These are phyloP conservation scores for Capricornis sumatraensis DNA, from an alignment of 2,113 vertebrate genomes.

Conservation along the genomic window DNA sequence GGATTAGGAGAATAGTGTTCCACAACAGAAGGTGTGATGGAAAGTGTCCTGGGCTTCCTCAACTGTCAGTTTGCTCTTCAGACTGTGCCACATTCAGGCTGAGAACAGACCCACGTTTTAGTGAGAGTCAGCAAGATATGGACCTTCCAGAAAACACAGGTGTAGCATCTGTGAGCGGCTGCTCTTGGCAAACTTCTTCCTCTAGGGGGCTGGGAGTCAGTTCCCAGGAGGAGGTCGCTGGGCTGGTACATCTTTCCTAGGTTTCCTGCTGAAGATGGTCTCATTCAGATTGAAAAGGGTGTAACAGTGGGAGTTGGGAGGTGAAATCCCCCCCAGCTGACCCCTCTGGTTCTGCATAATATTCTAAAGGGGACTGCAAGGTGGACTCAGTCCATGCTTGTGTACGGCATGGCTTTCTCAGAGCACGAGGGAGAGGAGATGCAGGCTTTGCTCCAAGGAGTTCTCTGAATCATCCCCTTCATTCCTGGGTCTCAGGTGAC, in stretches of 20 bases:
- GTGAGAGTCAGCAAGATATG: background rate
- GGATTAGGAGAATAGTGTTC: background rate
- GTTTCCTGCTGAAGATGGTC: background rate
- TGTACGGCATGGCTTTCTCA: rapidly evolving
- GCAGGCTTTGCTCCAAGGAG: rapidly evolving
- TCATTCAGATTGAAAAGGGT: background rate
- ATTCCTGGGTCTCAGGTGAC: background rate
- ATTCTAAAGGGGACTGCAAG: background rate
- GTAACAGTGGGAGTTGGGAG: background rate
- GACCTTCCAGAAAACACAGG: background rate
- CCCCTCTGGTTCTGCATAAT: background rate
- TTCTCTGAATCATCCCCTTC: background rate
- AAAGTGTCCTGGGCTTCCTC: background rate
- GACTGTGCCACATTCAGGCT: background rate
- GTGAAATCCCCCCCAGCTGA: background rate
- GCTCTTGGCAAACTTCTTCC: background rate
- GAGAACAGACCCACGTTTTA: background rate
- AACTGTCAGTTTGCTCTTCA: background rate
- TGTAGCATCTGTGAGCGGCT: background rate
- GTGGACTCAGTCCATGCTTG: rapidly evolving
- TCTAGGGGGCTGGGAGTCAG: rapidly evolving
- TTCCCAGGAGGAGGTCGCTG: rapidly evolving
- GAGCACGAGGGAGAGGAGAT: background rate
- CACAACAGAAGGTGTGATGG: background rate
- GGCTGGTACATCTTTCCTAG: rapidly evolving